Percentiles rank a stretch among this genome's conserved stretches.
Conservation (phyloP, 2,113 vertebrate genomes). For the Arvicanthis niloticus region DNA sequence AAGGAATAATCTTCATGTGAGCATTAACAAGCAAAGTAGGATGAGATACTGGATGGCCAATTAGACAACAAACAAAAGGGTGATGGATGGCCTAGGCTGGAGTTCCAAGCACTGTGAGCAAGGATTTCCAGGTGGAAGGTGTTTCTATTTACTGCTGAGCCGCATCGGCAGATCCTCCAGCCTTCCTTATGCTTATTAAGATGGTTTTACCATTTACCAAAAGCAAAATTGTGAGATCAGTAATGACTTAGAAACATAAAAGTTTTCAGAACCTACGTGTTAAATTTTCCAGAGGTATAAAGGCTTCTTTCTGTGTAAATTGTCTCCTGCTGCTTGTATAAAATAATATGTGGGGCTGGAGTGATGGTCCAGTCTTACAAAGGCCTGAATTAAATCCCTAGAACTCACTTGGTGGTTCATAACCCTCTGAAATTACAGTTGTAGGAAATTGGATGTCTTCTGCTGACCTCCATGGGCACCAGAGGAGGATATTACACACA, state of each 20-base stretch:
- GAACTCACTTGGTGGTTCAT: not conserved
- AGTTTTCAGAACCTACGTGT: not conserved
- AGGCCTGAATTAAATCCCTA: not conserved
- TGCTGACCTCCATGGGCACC: not conserved
- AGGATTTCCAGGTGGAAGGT: not conserved
- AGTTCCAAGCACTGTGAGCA: not conserved
- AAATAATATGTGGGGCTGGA: not conserved
- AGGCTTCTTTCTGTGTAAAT: conserved; percentile 3
- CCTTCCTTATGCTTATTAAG: not conserved
- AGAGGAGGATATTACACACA: not conserved
- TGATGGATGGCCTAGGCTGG: not conserved
- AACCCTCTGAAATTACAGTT: not conserved
- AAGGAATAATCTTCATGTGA: not conserved
- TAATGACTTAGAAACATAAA: not conserved
- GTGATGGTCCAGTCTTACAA: not conserved
- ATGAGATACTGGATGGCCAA: not conserved
- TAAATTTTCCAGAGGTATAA: not conserved
- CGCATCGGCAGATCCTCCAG: not conserved
- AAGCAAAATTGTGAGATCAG: not conserved
- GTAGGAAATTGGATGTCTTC: not conserved
- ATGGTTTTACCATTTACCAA: not conserved
- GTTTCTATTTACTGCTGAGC: not conserved
- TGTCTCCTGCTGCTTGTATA: not conserved
- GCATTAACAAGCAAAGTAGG: not conserved
- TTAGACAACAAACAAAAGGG: not conserved